Evolutionary conservation across 2,797 vertebrate species (phyloP), one percentile per base, ranked within the genome.

Genomic region (Hozukius guyotensis): DNA sequence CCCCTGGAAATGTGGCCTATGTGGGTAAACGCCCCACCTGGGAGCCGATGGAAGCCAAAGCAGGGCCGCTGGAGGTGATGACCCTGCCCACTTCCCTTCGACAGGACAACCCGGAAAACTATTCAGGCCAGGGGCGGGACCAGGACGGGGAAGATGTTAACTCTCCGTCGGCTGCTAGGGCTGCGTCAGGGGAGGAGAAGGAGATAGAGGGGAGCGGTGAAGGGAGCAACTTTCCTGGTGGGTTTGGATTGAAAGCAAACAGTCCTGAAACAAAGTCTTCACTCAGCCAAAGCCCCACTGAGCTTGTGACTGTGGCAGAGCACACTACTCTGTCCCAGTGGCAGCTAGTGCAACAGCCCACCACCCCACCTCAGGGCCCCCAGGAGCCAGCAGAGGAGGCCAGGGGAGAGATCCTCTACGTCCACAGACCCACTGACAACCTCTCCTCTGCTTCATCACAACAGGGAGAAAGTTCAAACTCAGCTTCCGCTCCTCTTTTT

Each of bases 91-190:
- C 83, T 5, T 92, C 87, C 0, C 82, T 87, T 32, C 83, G 9
- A 22, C 88, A 84, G 63, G 96, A 95, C 64, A 91, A 86, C 87
- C 88, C 77, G 1, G 96, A 96, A 68, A 95, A 96, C 85, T 96
- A 93, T 71, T 97, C 96, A 0, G 96, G 96, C 4, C 95, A 95
- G 66, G 96, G 95, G 6, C 95, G 83, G n/a, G 93, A 96, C 66
- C 88, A 88, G 52, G 93, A 93, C 0, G 83, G 85, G 42, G 93
- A 93, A 12, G 83, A 80, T 13, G 53, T 46, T 12, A 78, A 32
- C 11, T 14, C 34, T 64, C 63, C 82, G n/a, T 42, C 72, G 27
- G 65, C 75, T 57, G 53, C 72, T 49, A 80, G 46, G 59, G 22
- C 77, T 25, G 60, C 49, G 3, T 77, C 75, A n/a, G 92, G 80